phyloP scores from a whole-genome alignment of 2,113 vertebrate genomes.

The Sorex araneus region DNA sequence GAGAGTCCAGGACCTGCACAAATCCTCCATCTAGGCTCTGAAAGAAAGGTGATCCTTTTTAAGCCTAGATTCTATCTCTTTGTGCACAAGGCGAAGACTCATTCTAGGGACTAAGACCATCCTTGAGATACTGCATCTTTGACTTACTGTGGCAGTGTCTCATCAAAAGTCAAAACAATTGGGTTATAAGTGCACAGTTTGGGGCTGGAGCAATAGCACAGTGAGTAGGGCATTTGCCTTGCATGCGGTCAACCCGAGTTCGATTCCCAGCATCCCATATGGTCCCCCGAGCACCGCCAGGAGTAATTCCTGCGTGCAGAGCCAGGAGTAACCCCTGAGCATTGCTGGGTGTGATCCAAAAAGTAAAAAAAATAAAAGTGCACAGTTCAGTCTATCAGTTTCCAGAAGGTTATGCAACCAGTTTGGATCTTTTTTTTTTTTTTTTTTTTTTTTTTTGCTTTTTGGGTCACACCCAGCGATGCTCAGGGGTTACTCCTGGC shows the following conservation, averaged over 20 bases:
- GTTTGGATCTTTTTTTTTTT: conserved; percentile 54
- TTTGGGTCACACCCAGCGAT: too few relatives aligned
- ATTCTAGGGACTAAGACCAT: neutral
- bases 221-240: too few relatives aligned
- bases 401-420: conserved; percentile 52
- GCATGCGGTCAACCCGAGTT: too few relatives aligned
- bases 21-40: neutral
- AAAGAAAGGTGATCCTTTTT: neutral
- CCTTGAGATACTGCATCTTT: neutral
- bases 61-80: neutral
- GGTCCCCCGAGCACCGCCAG: too few relatives aligned
- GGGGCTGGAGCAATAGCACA: too few relatives aligned
- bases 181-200: conserved; percentile 59
- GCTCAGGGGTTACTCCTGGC: too few relatives aligned
- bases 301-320: too few relatives aligned
- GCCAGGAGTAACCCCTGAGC: too few relatives aligned
- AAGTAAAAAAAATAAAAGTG: conserved; percentile 34
- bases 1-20: neutral
- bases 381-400: conserved; percentile 54
- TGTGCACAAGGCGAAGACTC: neutral
- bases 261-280: too few relatives aligned
- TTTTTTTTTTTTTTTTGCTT: too few relatives aligned
- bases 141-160: neutral
- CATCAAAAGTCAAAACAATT: neutral
- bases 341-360: too few relatives aligned